These are phyloP conservation scores for Nycticebus coucang DNA, from an alignment of 2,113 vertebrate genomes.

Conservation along the genomic window DNA sequence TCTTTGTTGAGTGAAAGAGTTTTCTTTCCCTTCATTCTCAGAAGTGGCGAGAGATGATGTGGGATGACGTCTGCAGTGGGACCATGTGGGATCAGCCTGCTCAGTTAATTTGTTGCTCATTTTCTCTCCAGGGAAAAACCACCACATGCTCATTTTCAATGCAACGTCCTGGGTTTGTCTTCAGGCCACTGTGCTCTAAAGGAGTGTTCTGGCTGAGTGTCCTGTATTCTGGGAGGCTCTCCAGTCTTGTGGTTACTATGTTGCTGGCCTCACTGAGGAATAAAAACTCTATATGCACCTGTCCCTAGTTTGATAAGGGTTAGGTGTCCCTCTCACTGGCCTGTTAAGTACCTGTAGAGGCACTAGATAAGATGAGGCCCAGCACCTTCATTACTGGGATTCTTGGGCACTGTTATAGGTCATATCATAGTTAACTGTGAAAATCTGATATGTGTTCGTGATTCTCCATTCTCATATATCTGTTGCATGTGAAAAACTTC, in stretches of 20 bases:
- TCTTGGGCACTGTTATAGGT: too few relatives aligned
- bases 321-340: rapidly evolving
- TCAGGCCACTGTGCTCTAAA: neutral
- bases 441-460: neutral
- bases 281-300: neutral
- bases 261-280: neutral
- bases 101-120: neutral
- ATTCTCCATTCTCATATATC: neutral
- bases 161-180: neutral
- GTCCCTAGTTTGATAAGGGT: neutral
- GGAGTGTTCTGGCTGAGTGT: neutral
- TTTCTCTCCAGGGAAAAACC: neutral
- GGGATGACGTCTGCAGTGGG: neutral
- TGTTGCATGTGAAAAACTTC: neutral
- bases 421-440: neutral
- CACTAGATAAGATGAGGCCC: neutral
- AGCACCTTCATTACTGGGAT: too few relatives aligned
- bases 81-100: neutral
- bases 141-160: neutral
- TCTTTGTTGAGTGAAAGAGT: neutral
- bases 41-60: neutral
- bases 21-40: neutral
- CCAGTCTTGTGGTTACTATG: neutral
- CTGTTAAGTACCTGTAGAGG: neutral
- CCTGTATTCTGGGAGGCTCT: neutral